Evolutionary conservation across 2,888 invertebrate genomes (phyloP).

Genomic region (Agelastica alni): DNA sequence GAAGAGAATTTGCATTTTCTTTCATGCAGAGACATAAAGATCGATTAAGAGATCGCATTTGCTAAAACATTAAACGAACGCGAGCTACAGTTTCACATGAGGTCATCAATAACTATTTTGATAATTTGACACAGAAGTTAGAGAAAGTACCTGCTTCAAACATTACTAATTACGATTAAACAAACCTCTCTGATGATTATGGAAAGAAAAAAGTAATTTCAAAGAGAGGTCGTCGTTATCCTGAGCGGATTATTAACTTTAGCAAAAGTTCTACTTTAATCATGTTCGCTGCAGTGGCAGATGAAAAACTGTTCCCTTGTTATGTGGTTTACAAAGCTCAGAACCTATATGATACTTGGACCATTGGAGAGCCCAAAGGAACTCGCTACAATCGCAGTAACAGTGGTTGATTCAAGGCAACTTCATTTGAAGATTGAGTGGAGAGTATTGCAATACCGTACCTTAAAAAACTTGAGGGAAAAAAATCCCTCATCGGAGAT

Average conservation of each 20-base stretch:
- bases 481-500: conserved; percentile 10
- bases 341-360: no score
- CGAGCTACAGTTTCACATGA: conserved; percentile 18
- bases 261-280: no score
- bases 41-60: conserved; percentile 11
- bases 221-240: conserved; percentile 21
- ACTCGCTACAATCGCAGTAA: conserved; percentile 10
- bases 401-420: conserved; percentile 22
- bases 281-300: conserved; percentile 4
- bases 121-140: conserved; percentile 14
- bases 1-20: conserved; percentile 8
- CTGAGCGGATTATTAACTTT: conserved; percentile 26
- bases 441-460: conserved; percentile 7
- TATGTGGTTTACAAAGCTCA: conserved; percentile 2
- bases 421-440: conserved; percentile 17
- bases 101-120: no score
- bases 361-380: conserved; percentile 1
- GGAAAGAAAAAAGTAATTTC: conserved; percentile 21
- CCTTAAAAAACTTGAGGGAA: conserved; percentile 7
- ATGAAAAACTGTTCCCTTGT: background rate
- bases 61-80: conserved; percentile 19
- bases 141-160: conserved; percentile 19
- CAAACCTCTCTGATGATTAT: conserved; percentile 16
- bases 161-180: conserved; percentile 27
- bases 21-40: conserved; percentile 14